Conservation (phyloP, 2,113 vertebrate species). For the Chlamydotis undulata region DNA sequence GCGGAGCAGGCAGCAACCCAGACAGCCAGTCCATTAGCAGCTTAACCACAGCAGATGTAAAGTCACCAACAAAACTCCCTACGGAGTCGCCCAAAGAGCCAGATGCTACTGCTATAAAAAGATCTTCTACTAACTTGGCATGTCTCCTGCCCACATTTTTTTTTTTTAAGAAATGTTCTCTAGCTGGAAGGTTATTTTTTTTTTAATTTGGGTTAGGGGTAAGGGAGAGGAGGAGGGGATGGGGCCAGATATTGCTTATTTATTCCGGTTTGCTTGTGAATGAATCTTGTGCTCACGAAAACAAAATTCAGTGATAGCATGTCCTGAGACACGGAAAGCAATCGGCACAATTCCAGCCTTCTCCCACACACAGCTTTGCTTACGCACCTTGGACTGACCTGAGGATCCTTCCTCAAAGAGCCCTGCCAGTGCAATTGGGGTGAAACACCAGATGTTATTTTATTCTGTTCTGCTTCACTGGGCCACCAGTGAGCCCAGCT, state of each 20-base stretch:
- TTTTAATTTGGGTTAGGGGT: background rate
- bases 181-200: background rate
- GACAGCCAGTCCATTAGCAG: constrained; percentile 41
- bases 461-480: background rate
- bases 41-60: constrained; percentile 41
- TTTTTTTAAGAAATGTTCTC: background rate
- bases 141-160: background rate
- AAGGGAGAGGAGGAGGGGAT: background rate
- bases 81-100: background rate
- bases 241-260: background rate
- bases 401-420: background rate
- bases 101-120: constrained; percentile 39
- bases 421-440: background rate
- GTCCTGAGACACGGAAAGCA: background rate
- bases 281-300: background rate
- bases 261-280: background rate
- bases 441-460: background rate
- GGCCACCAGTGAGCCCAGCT: background rate
- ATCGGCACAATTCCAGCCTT: background rate
- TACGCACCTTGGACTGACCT: background rate
- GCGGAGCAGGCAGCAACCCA: constrained; percentile 1
- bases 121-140: background rate
- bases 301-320: background rate
- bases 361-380: background rate
- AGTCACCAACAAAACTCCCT: constrained; percentile 14